Conservation (phyloP, 2,797 vertebrate species). For the Microcaecilia unicolor region DNA sequence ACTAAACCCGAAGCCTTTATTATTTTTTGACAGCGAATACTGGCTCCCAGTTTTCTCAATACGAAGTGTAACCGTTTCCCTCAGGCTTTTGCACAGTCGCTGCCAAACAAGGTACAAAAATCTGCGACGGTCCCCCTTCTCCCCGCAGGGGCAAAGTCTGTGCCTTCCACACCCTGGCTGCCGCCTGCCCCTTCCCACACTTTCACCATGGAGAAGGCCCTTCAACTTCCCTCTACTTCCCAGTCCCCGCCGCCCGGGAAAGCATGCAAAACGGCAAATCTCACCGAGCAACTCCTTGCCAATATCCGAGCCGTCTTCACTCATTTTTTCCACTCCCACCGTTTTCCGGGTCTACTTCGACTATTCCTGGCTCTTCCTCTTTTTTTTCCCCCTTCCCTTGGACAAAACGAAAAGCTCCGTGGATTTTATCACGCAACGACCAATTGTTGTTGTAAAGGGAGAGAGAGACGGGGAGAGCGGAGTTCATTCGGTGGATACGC, state of each 20-base stretch:
- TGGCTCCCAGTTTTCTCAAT: no score
- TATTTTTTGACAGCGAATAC: no score
- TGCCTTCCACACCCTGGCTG: no score
- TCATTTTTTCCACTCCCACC: constrained; percentile 55
- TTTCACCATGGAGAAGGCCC: background rate
- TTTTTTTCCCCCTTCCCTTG: background rate
- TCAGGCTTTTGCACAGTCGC: no score
- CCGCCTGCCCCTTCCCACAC: no score
- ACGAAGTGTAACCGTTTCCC: no score
- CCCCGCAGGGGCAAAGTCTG: no score
- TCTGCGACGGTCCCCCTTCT: no score
- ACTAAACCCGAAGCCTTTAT: no score
- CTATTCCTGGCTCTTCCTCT: no score
- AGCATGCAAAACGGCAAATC: constrained; percentile 10
- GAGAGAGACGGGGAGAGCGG: background rate
- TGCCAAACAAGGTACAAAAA: no score
- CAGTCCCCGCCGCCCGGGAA: background rate
- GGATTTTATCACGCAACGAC: constrained; percentile 8
- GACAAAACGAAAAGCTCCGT: background rate
- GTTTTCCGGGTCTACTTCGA: no score
- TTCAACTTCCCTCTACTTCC: constrained; percentile 11
- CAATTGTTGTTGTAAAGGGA: background rate
- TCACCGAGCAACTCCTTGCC: constrained; percentile 81
- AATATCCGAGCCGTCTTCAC: constrained; percentile 76
- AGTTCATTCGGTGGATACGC: constrained; percentile 1